These are phyloP conservation scores for Baccha elongata DNA, from an alignment of 2,888 invertebrate genomes.

Conservation along the genomic window DNA sequence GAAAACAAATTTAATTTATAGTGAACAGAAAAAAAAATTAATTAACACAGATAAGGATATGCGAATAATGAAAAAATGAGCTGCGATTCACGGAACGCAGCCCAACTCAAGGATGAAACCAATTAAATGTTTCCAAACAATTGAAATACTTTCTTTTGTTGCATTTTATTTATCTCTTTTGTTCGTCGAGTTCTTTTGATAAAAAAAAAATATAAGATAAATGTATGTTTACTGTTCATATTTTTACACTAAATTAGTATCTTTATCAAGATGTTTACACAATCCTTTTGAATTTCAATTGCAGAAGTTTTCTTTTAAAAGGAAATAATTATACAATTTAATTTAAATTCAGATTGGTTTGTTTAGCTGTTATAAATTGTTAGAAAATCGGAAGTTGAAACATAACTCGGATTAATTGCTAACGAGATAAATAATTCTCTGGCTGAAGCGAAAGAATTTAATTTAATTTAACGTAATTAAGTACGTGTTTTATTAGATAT, in stretches of 20 bases:
- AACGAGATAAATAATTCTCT: too few relatives aligned
- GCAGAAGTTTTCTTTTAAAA: not conserved
- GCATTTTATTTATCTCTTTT: not conserved
- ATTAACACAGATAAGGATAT: slow-evolving; percentile 14
- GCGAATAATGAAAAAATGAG: not conserved
- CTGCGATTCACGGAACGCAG: not conserved
- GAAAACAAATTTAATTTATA: not conserved
- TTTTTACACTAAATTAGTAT: not conserved
- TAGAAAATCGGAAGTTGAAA: too few relatives aligned
- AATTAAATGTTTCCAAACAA: slow-evolving; percentile 27
- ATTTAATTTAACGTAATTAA: too few relatives aligned
- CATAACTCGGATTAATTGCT: too few relatives aligned
- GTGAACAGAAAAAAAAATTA: slow-evolving; percentile 9
- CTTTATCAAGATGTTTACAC: not conserved
- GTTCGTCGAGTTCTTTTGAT: not conserved
- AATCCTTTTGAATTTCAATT: not conserved
- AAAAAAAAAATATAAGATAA: too few relatives aligned
- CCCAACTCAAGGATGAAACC: not conserved
- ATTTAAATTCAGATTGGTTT: too few relatives aligned
- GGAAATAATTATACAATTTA: too few relatives aligned
- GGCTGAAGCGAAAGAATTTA: too few relatives aligned
- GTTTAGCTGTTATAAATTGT: too few relatives aligned
- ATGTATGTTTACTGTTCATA: not conserved
- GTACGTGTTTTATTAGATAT: too few relatives aligned
- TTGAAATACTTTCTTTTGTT: slow-evolving; percentile 24